These are phyloP conservation scores for Lepidocyrtinus sp. DNA, from an alignment of 2,888 invertebrate genomes.

Conservation along the genomic window DNA sequence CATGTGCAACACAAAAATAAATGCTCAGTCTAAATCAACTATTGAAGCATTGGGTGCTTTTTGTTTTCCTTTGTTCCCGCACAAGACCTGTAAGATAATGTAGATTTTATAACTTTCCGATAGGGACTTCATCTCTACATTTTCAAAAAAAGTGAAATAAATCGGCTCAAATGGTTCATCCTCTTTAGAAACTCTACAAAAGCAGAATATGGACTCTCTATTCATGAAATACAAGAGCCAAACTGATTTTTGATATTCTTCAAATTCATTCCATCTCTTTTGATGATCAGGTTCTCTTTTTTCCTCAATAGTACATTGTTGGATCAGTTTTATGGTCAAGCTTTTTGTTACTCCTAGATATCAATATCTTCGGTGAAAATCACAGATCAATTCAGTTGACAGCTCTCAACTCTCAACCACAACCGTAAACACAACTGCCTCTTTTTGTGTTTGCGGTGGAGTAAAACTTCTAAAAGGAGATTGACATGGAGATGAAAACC, in stretches of 20 bases:
- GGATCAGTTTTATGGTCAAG: constrained; percentile 13
- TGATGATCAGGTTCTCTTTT: no score
- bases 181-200: no score
- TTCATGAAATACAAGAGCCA: constrained; percentile 1
- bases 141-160: neutral
- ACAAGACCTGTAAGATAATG: neutral
- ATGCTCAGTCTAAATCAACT: neutral
- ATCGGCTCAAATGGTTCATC: constrained; percentile 9
- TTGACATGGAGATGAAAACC: no score
- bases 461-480: neutral
- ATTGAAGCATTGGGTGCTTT: neutral
- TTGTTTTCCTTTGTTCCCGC: neutral
- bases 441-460: neutral
- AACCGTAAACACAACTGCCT: neutral
- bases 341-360: constrained; percentile 9
- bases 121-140: neutral
- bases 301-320: no score
- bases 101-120: neutral
- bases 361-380: neutral
- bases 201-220: neutral
- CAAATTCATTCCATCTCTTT: no score
- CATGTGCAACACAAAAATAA: neutral
- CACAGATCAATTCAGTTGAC: neutral
- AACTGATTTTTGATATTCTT: constrained; percentile 14
- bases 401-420: neutral